Evolutionary conservation across 2,797 vertebrate species (phyloP).

Genomic region (Brachyrhaphis roseni): DNA sequence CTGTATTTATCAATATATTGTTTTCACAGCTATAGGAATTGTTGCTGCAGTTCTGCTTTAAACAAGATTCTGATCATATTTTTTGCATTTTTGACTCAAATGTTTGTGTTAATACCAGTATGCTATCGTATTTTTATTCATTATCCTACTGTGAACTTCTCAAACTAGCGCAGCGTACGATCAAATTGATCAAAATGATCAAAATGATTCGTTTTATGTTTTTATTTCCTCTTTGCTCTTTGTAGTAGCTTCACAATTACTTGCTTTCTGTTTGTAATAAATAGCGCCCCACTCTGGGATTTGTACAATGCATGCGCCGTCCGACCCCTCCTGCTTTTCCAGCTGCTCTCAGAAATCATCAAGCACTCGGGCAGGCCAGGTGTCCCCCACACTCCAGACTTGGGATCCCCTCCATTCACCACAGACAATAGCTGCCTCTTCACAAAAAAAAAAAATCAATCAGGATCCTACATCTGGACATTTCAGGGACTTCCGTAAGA

Average conservation of each 20-base stretch:
- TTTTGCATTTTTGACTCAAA: background rate
- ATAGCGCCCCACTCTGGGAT: background rate
- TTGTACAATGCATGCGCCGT: conserved; percentile 7
- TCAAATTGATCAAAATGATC: background rate
- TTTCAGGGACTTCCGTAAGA: conserved; percentile 31
- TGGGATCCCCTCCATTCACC: conserved; percentile 59
- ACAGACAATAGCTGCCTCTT: conserved; percentile 55
- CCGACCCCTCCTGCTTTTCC: conserved; percentile 50
- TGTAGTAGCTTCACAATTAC: background rate
- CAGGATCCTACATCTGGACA: conserved; percentile 64
- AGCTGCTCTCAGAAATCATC: conserved; percentile 75
- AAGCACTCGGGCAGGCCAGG: conserved; percentile 73
- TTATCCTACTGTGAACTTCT: background rate
- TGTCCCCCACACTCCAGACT: conserved; percentile 64
- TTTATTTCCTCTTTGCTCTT: background rate
- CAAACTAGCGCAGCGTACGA: background rate
- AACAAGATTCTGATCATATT: background rate
- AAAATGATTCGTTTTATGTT: background rate
- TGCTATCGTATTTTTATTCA: background rate
- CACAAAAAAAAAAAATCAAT: conserved; percentile 35
- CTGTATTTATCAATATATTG: background rate
- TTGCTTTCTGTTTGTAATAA: background rate
- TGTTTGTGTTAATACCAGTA: background rate
- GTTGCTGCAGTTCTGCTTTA: background rate
- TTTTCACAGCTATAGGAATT: background rate